Evolutionary conservation across 2,888 invertebrate species (phyloP).

Genomic region (Drepanosiphum platanoidis): DNA sequence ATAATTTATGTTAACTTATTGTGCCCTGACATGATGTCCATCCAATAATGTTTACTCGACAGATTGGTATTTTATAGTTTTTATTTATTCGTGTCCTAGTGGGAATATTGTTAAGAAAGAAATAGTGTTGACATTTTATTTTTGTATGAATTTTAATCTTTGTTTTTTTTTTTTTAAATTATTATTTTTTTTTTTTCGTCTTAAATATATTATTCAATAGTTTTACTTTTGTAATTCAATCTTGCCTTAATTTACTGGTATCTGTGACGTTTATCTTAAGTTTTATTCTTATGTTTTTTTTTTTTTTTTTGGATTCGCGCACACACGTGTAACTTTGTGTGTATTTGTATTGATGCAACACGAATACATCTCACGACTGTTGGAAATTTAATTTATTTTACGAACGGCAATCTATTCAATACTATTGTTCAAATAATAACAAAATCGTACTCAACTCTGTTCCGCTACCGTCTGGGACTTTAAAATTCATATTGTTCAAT

Average conservation of each 20-base stretch:
- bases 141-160: conserved; percentile 47
- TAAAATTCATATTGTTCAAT: conserved; percentile 33
- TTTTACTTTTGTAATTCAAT: conserved; percentile 33
- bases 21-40: conserved; percentile 46
- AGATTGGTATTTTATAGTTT: conserved; percentile 25
- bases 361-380: conserved; percentile 7
- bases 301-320: not conserved
- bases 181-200: not conserved
- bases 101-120: conserved; percentile 30
- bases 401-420: not conserved
- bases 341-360: not conserved
- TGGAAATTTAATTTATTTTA: not conserved
- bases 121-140: conserved; percentile 40
- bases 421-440: not conserved
- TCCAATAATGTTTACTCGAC: conserved; percentile 43
- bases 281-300: conserved; percentile 7
- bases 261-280: not conserved
- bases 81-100: conserved; percentile 43
- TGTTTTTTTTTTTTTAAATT: not conserved
- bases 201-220: not conserved
- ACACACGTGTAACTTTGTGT: not conserved
- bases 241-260: conserved; percentile 43
- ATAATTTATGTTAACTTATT: conserved; percentile 16
- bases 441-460: conserved; percentile 6
- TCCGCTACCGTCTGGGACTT: not conserved